A percentile compares a stretch with the other conserved stretches of the same genome.
Conservation (phyloP, 2,797 vertebrate genomes). For the Channa striata region DNA sequence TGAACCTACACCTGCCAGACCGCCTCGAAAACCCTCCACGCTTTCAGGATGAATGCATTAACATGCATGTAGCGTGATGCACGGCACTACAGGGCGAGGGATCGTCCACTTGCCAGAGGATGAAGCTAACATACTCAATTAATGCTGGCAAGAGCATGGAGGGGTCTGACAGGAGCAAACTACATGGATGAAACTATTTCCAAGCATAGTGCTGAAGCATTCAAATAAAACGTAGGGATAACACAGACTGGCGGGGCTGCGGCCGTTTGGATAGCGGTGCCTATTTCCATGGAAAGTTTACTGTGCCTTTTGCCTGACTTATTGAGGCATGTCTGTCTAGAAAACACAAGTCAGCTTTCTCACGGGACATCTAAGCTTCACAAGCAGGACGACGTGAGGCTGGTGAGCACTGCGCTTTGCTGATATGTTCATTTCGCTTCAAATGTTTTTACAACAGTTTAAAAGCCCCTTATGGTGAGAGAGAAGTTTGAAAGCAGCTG, state of each 20-base stretch:
- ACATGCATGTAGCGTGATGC: conserved; percentile 73
- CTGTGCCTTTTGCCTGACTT: conserved; percentile 80
- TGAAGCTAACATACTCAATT: conserved; percentile 28
- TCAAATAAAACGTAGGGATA: conserved; percentile 64
- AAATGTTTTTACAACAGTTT: conserved; percentile 66
- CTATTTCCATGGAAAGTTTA: conserved; percentile 72
- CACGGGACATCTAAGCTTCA: conserved; percentile 69
- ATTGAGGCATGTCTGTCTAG: conserved; percentile 78
- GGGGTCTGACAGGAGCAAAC: conserved; percentile 34
- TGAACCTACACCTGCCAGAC: conserved; percentile 83
- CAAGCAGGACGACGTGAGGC: conserved; percentile 70
- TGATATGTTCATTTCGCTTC: conserved; percentile 81
- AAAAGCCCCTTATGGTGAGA: conserved; percentile 64
- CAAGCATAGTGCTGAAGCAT: conserved; percentile 40
- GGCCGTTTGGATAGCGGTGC: conserved; percentile 78
- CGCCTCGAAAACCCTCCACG: conserved; percentile 54
- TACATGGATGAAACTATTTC: conserved; percentile 38
- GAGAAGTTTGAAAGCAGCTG: conserved; percentile 86
- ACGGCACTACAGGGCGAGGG: conserved; percentile 26
- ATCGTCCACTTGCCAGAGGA: neutral
- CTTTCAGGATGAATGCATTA: conserved; percentile 68
- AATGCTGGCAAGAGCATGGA: conserved; percentile 35
- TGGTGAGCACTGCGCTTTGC: conserved; percentile 64
- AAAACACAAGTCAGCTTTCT: conserved; percentile 78
- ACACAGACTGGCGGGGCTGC: conserved; percentile 67